These are phyloP conservation scores for Heteractis magnifica DNA, from an alignment of 92 coral and sea anemone species.

Conservation along the genomic window DNA sequence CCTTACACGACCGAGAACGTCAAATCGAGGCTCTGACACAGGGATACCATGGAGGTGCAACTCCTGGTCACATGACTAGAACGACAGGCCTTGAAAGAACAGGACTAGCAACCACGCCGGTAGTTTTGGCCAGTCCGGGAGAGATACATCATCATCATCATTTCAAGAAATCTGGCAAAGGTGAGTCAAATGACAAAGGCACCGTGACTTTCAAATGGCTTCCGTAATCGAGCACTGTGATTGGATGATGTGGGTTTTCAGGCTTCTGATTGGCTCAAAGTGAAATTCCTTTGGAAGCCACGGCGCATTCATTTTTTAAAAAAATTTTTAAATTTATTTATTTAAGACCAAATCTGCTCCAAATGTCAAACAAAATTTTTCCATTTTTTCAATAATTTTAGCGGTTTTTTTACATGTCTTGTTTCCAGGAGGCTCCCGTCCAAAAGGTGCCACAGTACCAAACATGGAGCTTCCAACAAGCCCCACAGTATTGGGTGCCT, in stretches of 20 bases:
- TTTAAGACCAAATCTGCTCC: too few relatives aligned
- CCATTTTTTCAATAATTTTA: background rate
- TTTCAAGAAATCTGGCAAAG: conserved; percentile 39
- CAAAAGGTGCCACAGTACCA: conserved; percentile 18
- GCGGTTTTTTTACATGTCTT: background rate
- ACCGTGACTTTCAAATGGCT: background rate
- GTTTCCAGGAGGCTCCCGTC: conserved; percentile 11
- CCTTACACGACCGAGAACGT: conserved; percentile 63
- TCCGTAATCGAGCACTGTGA: too few relatives aligned
- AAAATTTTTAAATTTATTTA: too few relatives aligned
- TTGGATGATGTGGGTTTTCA: too few relatives aligned
- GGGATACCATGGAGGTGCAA: conserved; percentile 16
- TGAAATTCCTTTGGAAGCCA: too few relatives aligned
- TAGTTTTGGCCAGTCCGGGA: conserved; percentile 20
- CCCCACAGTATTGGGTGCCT: conserved; percentile 57
- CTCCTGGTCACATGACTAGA: conserved; percentile 33
- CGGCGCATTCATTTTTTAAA: too few relatives aligned
- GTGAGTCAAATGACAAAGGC: conserved; percentile 11
- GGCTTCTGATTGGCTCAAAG: too few relatives aligned
- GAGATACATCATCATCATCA: conserved; percentile 82
- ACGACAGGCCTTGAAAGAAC: conserved; percentile 13
- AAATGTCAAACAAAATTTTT: too few relatives aligned
- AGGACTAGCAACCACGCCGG: conserved; percentile 28
- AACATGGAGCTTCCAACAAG: conserved; percentile 22
- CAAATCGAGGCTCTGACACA: conserved; percentile 61